phyloP scores from a whole-genome alignment of 1,140 invertebrate genomes.

The Eriocheir sinensis region DNA sequence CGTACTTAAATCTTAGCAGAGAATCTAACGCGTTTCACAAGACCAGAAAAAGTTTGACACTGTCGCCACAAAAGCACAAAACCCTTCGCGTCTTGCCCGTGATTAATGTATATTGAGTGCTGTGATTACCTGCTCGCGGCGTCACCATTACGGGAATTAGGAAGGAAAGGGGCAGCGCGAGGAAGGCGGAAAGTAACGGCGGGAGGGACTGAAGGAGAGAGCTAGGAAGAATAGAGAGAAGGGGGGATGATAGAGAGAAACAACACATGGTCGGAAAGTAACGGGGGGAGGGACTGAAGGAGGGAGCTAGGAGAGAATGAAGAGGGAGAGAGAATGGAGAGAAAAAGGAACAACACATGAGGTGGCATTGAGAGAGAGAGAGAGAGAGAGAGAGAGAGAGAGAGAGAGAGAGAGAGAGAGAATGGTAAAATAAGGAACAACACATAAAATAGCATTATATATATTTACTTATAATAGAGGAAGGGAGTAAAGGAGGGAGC shows the following conservation, averaged over 20 bases:
- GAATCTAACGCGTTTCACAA: too few species aligned
- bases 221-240: background rate
- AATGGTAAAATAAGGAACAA: background rate
- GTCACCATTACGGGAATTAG: too few species aligned
- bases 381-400: background rate
- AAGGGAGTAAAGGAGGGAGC: background rate
- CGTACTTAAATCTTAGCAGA: too few species aligned
- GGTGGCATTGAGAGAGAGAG: background rate
- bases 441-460: background rate
- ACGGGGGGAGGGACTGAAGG: too few species aligned
- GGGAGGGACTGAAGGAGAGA: background rate
- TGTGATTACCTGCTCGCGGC: too few species aligned
- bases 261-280: background rate
- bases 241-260: background rate
- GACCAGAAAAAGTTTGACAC: too few species aligned
- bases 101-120: too few species aligned
- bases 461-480: background rate
- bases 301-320: background rate
- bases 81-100: too few species aligned
- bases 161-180: background rate
- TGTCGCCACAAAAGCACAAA: too few species aligned
- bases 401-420: background rate
- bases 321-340: background rate
- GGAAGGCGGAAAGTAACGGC: background rate
- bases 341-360: background rate